Evolutionary conservation across 2,113 vertebrate species (phyloP).

Genomic region (Mus spicilegus): DNA sequence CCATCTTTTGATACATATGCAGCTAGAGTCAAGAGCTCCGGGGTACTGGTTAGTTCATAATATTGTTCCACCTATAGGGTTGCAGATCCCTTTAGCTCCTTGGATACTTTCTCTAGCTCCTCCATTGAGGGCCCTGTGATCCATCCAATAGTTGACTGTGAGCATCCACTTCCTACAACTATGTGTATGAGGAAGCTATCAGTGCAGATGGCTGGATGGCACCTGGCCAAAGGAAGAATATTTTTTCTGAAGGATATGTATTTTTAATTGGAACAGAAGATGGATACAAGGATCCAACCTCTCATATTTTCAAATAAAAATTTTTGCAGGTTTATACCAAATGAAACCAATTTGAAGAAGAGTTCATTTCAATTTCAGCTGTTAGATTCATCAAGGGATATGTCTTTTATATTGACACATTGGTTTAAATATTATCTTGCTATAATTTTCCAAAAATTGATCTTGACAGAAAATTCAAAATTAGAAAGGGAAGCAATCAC

Average conservation of each 20-base stretch:
- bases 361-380: background rate
- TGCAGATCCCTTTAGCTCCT: too few relatives aligned
- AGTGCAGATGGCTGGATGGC: background rate
- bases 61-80: too few relatives aligned
- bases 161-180: background rate
- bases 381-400: background rate
- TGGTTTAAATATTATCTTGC: background rate
- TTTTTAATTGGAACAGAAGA: background rate
- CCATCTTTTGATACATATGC: too few relatives aligned
- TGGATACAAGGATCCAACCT: rapidly evolving
- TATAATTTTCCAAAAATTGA: background rate
- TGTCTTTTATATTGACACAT: background rate
- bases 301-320: background rate
- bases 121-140: too few relatives aligned
- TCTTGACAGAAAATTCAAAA: background rate
- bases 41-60: too few relatives aligned
- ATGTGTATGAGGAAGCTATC: background rate
- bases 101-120: too few relatives aligned
- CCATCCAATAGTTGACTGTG: too few relatives aligned
- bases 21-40: too few relatives aligned
- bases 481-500: background rate
- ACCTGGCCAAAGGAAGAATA: background rate
- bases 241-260: background rate
- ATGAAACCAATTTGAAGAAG: background rate
- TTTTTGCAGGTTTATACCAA: background rate